Conservation (phyloP, 2,113 vertebrate species). For the Tetrax tetrax region DNA sequence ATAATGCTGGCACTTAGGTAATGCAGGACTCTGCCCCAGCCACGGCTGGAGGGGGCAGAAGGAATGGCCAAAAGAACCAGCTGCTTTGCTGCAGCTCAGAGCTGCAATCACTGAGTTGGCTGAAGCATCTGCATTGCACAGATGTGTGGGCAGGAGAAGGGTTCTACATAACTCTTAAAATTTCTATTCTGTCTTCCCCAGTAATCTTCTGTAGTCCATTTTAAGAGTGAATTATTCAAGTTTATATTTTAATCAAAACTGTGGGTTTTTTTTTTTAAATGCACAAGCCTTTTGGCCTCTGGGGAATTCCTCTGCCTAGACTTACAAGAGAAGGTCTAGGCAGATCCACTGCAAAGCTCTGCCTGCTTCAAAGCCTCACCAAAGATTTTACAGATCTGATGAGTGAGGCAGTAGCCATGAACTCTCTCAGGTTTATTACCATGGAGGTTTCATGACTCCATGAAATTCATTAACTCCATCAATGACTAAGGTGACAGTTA, state of each 20-base stretch:
- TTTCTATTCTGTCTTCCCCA: background rate
- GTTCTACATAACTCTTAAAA: background rate
- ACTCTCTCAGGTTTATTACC: background rate
- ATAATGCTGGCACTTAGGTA: background rate
- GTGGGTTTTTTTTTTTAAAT: background rate
- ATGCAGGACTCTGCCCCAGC: background rate
- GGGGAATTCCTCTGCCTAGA: background rate
- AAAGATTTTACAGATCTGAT: background rate
- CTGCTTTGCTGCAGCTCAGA: background rate
- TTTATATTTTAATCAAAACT: background rate
- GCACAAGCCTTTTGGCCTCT: background rate
- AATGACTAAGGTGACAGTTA: background rate
- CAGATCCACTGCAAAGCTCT: background rate
- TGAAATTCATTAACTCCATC: too few relatives aligned
- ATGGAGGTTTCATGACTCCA: background rate
- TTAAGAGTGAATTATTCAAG: background rate
- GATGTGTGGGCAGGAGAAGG: background rate
- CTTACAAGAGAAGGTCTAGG: background rate
- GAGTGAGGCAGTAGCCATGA: background rate
- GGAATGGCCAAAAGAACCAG: background rate
- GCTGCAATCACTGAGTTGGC: background rate
- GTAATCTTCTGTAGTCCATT: background rate
- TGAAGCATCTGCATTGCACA: background rate
- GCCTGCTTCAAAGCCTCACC: slow-evolving; percentile 23
- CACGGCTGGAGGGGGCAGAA: background rate